phyloP scores from a whole-genome alignment of 2,113 vertebrate genomes.

The Lipophrys pholis region DNA sequence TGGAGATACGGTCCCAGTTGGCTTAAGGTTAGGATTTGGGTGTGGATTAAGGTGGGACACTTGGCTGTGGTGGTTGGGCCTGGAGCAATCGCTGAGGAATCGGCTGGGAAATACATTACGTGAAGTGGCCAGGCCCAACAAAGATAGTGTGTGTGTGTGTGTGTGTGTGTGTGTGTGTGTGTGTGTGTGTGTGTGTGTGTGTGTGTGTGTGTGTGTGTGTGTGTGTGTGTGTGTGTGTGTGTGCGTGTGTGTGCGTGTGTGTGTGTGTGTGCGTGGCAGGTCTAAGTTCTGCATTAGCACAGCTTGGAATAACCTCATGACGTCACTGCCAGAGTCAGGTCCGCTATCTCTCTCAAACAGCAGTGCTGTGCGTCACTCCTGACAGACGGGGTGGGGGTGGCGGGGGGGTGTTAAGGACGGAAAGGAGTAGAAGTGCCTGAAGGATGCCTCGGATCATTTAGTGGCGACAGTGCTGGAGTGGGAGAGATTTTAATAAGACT shows the following conservation, averaged over 20 bases:
- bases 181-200: constrained; percentile 10
- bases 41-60: no score
- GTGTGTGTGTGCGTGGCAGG: constrained; percentile 19
- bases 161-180: no score
- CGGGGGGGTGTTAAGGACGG: no score
- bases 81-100: no score
- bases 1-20: no score
- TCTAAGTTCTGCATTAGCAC: constrained; percentile 54
- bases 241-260: neutral
- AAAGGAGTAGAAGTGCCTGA: constrained; percentile 26
- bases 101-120: no score
- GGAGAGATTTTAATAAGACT: constrained; percentile 63
- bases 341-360: constrained; percentile 69
- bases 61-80: no score
- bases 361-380: constrained; percentile 67
- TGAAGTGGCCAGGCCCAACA: no score
- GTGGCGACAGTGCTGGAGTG: constrained; percentile 33
- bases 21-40: no score
- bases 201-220: neutral
- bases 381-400: constrained; percentile 32
- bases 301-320: constrained; percentile 68
- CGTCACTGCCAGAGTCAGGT: constrained; percentile 64
- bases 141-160: no score
- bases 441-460: constrained; percentile 61
- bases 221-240: no score